A percentile compares a stretch with the other conserved stretches of the same genome.
These are phyloP conservation scores for Isurus oxyrinchus DNA, from an alignment of 2,113 vertebrate genomes.

Conservation along the genomic window DNA sequence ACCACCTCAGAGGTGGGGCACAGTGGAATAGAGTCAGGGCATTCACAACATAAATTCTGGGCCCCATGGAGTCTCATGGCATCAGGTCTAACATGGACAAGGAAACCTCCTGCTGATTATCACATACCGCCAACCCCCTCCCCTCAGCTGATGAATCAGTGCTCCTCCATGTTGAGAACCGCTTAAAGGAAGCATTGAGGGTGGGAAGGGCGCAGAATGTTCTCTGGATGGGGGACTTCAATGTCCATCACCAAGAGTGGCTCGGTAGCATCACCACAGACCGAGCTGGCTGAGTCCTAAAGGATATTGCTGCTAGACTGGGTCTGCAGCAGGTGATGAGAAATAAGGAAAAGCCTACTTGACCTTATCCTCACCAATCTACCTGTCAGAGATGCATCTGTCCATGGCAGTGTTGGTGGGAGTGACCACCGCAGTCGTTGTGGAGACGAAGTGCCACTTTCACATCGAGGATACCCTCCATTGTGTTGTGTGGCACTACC, in stretches of 20 bases:
- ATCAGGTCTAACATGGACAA: background rate
- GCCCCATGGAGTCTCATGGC: background rate
- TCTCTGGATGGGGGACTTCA: too few relatives aligned
- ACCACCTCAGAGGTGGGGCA: background rate
- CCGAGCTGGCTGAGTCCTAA: too few relatives aligned
- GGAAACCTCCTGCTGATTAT: background rate
- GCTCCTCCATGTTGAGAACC: background rate
- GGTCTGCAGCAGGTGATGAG: too few relatives aligned
- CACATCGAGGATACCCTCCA: background rate
- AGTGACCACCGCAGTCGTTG: background rate
- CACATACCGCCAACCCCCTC: background rate
- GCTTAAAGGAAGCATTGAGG: too few relatives aligned
- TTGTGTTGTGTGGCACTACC: background rate
- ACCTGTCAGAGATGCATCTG: background rate
- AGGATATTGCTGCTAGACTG: too few relatives aligned
- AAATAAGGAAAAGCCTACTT: background rate
- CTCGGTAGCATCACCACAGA: too few relatives aligned
- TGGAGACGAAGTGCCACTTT: background rate
- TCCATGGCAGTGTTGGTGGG: background rate
- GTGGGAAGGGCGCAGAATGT: too few relatives aligned
- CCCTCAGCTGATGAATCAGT: background rate
- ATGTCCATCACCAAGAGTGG: too few relatives aligned
- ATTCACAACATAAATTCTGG: background rate
- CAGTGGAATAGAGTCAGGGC: background rate
- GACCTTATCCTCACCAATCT: background rate